Conservation (phyloP, 2,113 vertebrate genomes). For the Nyctereutes procyonoides region DNA sequence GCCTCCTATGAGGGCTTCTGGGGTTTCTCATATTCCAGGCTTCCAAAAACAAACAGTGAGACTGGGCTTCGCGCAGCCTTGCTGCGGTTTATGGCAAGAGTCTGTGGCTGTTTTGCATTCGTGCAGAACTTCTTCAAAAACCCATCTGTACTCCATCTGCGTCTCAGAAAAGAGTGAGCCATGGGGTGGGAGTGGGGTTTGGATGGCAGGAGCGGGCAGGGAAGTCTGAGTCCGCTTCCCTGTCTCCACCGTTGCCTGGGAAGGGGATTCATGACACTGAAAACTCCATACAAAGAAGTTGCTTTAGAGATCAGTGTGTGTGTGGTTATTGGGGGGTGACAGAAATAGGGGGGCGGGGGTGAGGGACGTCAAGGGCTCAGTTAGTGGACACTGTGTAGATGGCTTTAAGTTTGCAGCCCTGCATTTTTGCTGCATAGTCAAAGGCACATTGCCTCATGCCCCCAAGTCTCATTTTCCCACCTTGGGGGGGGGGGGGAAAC, state of each 20-base stretch:
- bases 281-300: neutral
- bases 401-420: neutral
- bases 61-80: neutral
- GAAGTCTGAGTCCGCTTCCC: neutral
- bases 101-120: neutral
- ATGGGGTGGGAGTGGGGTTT: accelerated
- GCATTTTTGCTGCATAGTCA: neutral
- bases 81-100: constrained; percentile 51
- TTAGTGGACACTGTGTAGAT: accelerated
- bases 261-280: neutral
- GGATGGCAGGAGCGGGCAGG: neutral
- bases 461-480: neutral
- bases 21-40: constrained; percentile 37
- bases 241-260: neutral
- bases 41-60: constrained; percentile 59
- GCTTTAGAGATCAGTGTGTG: neutral
- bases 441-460: accelerated
- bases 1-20: constrained; percentile 51
- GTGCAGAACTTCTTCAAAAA: constrained; percentile 58
- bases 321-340: neutral
- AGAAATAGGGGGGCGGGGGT: accelerated
- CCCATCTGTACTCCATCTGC: constrained; percentile 39
- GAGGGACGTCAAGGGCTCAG: neutral
- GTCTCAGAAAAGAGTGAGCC: neutral
- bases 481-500: too few species aligned